Evolutionary conservation across 2,888 invertebrate genomes (phyloP).

Genomic region (Osedax fenrisi): DNA sequence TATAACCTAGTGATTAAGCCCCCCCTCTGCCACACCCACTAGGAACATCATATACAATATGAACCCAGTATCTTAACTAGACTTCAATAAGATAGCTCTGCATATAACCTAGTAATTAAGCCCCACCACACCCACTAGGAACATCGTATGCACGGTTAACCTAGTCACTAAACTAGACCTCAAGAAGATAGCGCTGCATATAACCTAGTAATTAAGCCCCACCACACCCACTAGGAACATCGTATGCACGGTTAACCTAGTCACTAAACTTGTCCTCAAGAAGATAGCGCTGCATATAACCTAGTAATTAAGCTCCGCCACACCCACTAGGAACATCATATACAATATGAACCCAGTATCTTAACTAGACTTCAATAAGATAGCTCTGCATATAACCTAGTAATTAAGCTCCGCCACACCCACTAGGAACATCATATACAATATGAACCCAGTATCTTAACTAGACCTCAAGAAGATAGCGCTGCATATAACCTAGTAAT

Average conservation of each 20-base stretch:
- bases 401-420: too few species aligned
- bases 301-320: too few species aligned
- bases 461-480: constrained; percentile 91
- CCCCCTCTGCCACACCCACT: too few species aligned
- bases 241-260: constrained; percentile 87
- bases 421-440: constrained; percentile 92
- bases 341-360: too few species aligned
- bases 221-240: constrained; percentile 64
- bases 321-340: too few species aligned
- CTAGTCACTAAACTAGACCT: constrained; percentile 81
- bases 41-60: constrained; percentile 97
- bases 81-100: constrained; percentile 87
- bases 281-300: constrained; percentile 89
- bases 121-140: too few species aligned
- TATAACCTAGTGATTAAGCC: too few species aligned
- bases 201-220: too few species aligned
- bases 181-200: constrained; percentile 87
- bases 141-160: constrained; percentile 95
- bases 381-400: constrained; percentile 29
- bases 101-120: too few species aligned
- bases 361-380: background rate
- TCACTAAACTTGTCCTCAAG: constrained; percentile 84
- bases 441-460: constrained; percentile 83
- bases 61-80: constrained; percentile 79
- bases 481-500: too few species aligned